A percentile compares a stretch with the other conserved stretches of the same genome.
These are phyloP conservation scores for Tangara arthus DNA, from an alignment of 2,797 vertebrate genomes.

Conservation along the genomic window DNA sequence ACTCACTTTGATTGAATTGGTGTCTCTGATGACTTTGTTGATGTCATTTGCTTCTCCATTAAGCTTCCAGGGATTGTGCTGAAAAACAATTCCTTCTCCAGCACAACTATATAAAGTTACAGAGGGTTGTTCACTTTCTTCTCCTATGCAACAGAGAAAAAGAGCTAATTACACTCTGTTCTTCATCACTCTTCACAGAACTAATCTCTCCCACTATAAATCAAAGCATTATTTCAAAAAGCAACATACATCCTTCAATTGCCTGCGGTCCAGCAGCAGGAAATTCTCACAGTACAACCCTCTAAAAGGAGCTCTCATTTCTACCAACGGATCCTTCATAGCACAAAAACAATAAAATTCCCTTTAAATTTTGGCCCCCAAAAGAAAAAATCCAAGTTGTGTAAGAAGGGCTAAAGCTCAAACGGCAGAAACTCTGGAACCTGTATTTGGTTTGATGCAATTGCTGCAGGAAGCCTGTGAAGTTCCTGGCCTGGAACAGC, in stretches of 20 bases:
- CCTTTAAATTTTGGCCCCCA: background rate
- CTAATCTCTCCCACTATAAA: background rate
- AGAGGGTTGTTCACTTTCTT: conserved; percentile 78
- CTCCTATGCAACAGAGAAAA: conserved; percentile 62
- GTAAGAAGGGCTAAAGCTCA: background rate
- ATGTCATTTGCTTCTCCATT: conserved; percentile 86
- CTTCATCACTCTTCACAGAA: background rate
- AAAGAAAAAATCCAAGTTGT: background rate
- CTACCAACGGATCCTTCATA: background rate
- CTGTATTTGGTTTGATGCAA: background rate
- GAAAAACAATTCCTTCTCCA: conserved; percentile 90
- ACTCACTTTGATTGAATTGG: conserved; percentile 89
- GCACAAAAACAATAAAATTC: background rate
- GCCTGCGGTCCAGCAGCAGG: background rate
- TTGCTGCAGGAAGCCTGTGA: background rate
- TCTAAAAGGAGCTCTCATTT: background rate
- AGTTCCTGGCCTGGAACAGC: background rate
- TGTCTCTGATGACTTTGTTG: conserved; percentile 88
- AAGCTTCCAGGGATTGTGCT: conserved; percentile 89
- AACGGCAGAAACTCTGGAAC: background rate
- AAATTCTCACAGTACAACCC: background rate
- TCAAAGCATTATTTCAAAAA: background rate
- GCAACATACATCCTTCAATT: background rate
- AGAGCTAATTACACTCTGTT: background rate
- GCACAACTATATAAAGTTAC: conserved; percentile 92